Base-by-base conservation (phyloP, 2,888 invertebrate genomes). In the Dryococelus australis region DNA sequence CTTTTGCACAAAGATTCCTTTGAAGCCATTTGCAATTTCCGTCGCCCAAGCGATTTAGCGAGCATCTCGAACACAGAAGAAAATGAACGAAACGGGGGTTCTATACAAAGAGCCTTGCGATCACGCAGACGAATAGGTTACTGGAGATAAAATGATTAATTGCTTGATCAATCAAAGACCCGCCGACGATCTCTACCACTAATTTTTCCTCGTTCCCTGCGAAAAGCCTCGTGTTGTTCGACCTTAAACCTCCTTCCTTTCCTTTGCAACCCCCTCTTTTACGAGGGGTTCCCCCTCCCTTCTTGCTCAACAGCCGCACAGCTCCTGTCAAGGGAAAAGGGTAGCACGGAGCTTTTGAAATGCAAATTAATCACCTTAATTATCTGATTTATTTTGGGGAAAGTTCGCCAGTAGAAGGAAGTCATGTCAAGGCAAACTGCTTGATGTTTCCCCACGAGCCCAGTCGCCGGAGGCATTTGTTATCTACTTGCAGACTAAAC, bases 301-400 rank as follows among this genome's bases (percentile, higher is more conserved):
- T 4, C 35, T 35, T 53, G 12, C 26, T 8, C 20, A 85, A 26
- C 51, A 26, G 85, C 78, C 86, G 26, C 43, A 24, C 43, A 28
- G 43, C 79, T 47, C 47, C 47, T 65, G 65, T 65, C 20, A 65
- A 65, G 65, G 65, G 65, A n/a, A n/a, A 65, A n/a, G 65, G 65
- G 65, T 16, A 26, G 43, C 13, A 43, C 24, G 20, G 27, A 43
- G 84, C 87, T 87, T 88, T 88, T 88, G 88, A 88, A 84, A 88
- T 86, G 88, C 47, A 87, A 89, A 89, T 89, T 89, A 89, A 89
- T 89, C 88, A 88, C 88, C 80, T 84, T 87, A 88, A 89, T 89
- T 89, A 87, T 89, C 87, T 85, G 87, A 88, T 88, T 86, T 88
- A 86, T 87, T 84, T 86, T 84, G 85, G 81, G 51, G 47, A 85